phyloP scores from a whole-genome alignment of 2,797 vertebrate genomes.

The Sylvilagus floridanus region DNA sequence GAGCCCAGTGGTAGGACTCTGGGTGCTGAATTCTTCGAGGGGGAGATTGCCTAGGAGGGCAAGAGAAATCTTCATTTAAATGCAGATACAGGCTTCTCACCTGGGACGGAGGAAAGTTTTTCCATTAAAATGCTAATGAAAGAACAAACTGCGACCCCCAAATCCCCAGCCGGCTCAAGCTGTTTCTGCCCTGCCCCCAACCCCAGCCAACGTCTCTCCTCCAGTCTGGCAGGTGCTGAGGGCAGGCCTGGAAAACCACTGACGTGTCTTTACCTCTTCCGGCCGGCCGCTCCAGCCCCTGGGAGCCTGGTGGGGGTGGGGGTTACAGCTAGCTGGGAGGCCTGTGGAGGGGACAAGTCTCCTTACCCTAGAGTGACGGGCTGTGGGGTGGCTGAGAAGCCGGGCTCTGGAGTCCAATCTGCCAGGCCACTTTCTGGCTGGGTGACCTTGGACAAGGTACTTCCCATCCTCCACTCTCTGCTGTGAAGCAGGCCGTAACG shows the following conservation, averaged over 20 bases:
- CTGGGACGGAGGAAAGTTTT: slow-evolving; percentile 90
- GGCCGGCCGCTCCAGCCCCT: too few species aligned
- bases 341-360: neutral
- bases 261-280: slow-evolving; percentile 70
- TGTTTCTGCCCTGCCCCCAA: slow-evolving; percentile 56
- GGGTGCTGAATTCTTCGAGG: slow-evolving; percentile 84
- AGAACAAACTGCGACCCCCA: slow-evolving; percentile 88
- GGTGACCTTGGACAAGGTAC: slow-evolving; percentile 23
- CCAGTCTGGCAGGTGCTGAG: slow-evolving; percentile 74
- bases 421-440: neutral
- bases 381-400: neutral
- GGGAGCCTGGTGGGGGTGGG: neutral
- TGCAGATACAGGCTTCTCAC: slow-evolving; percentile 90
- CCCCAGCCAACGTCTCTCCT: slow-evolving; percentile 67
- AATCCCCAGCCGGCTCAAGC: slow-evolving; percentile 72
- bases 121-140: slow-evolving; percentile 93
- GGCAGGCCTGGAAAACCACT: slow-evolving; percentile 56
- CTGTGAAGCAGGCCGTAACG: neutral
- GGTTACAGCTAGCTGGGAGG: neutral
- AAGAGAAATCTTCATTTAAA: slow-evolving; percentile 89
- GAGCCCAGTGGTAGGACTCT: slow-evolving; percentile 74
- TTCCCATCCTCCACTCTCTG: neutral
- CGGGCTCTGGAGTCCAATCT: neutral
- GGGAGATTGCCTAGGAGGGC: neutral
- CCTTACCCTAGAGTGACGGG: neutral